Base-by-base conservation (phyloP, 92 coral and sea anemone genomes). In the Zoanthus gigantus region DNA sequence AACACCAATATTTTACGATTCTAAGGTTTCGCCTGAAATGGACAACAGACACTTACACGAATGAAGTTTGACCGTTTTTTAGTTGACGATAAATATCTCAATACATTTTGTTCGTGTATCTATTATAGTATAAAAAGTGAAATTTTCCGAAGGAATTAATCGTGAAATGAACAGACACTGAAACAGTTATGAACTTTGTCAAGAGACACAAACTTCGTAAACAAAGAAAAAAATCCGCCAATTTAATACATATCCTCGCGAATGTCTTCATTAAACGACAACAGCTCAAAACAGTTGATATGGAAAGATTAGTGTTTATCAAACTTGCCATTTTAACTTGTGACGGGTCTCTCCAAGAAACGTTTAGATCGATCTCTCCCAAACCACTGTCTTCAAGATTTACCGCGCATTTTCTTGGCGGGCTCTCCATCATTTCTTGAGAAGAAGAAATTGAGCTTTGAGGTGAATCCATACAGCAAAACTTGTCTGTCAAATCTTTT, bases 331-430 rank as follows among this genome's bases (percentile, higher is more conserved):
- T 90, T 61, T 67, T 71, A 2, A 83, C 37, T 44, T 83, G 76
- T 76, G 88, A 86, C 9, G 77, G 86, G 61, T 89, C 94, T 44
- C 85, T 87, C 74, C 89, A 42, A 5, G 83, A 80, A 47, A 76
- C 89, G 58, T 90, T 83, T 12, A 88, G 46, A 56, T 90, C 94
- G 71, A 88, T 87, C 8, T 68, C 94, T 60, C 89, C 87, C 57
- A 87, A 84, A 34, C 94, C 94, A 45, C 94, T 91, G 92, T 91
- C 94, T 91, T 91, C 94, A 0, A 91, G 92, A 76, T 91, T 91
- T 72, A 72, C 83, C 88, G 88, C 86, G 86, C 71, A 56, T 72
- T 71, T 60, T 8, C 42, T 56, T 83, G 86, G 92, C 87, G 94
- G 94, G 92, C 83, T 88, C 71, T 88, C 94, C 65, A 61, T 72